phyloP scores from a whole-genome alignment of 2,888 invertebrate genomes.

The Hermodice carunculata region DNA sequence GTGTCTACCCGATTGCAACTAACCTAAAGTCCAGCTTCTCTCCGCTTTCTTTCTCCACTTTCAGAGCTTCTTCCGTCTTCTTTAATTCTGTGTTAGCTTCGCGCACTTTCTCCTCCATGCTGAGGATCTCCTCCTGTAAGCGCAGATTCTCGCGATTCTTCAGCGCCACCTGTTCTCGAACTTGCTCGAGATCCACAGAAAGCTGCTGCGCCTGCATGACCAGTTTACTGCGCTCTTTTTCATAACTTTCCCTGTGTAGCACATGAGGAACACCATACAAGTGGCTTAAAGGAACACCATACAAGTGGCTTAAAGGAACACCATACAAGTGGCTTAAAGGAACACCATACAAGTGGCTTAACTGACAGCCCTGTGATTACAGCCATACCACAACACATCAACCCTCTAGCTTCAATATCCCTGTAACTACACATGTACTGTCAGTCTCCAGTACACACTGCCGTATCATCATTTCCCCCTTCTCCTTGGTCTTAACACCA shows the following conservation, averaged over 20 bases:
- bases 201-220: constrained; percentile 52
- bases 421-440: no score
- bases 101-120: constrained; percentile 48
- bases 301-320: no score
- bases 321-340: no score
- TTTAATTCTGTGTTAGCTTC: constrained; percentile 48
- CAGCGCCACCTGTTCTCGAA: constrained; percentile 45
- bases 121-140: constrained; percentile 56
- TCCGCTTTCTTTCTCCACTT: constrained; percentile 42
- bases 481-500: no score
- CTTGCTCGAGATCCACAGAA: constrained; percentile 52
- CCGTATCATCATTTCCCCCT: no score
- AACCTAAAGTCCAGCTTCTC: constrained; percentile 21
- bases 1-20: not conserved
- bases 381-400: no score
- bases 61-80: constrained; percentile 51
- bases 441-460: no score
- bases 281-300: no score
- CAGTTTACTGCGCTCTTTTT: constrained; percentile 50
- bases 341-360: no score
- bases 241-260: constrained; percentile 48
- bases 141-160: constrained; percentile 33
- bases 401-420: no score
- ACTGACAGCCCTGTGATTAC: no score
- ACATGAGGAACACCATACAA: no score